These are phyloP conservation scores for Diadromus collaris DNA, from an alignment of 2,888 invertebrate species.

Conservation along the genomic window DNA sequence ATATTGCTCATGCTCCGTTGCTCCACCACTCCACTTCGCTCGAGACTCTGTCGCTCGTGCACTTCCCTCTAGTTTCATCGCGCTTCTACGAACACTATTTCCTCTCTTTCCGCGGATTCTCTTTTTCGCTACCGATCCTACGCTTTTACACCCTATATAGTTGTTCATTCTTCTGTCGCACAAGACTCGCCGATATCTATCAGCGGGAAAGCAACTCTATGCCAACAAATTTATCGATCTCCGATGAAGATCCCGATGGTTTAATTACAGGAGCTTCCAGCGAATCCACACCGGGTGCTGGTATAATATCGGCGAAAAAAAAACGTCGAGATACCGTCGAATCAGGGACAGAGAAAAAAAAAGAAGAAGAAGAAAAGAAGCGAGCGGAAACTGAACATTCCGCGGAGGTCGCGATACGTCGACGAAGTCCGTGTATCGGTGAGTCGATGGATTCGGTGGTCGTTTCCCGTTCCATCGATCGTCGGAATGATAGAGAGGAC, in stretches of 20 bases:
- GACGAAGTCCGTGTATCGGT: slow-evolving; percentile 5
- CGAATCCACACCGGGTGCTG: slow-evolving; percentile 21
- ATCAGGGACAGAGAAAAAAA: not conserved
- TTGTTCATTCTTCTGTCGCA: not conserved
- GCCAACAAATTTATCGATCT: slow-evolving; percentile 47
- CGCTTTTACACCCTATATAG: not conserved
- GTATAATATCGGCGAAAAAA: slow-evolving; percentile 11
- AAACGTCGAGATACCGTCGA: slow-evolving; percentile 8
- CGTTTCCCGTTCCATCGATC: not conserved
- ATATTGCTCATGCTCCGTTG: slow-evolving; percentile 15
- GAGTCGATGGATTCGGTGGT: slow-evolving; percentile 11
- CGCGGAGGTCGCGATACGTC: not conserved
- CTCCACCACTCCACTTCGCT: slow-evolving; percentile 18
- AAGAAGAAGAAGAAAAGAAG: slow-evolving; percentile 9
- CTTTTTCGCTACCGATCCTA: slow-evolving; percentile 17
- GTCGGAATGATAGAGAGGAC: not conserved
- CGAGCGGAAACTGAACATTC: slow-evolving; percentile 1
- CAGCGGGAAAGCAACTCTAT: not conserved
- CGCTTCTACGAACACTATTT: slow-evolving; percentile 13
- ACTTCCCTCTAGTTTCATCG: slow-evolving; percentile 28
- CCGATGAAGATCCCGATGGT: slow-evolving; percentile 38
- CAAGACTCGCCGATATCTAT: not conserved
- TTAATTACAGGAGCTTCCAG: slow-evolving; percentile 44
- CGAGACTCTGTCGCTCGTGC: slow-evolving; percentile 6
- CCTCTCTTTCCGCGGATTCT: slow-evolving; percentile 12